Base-by-base conservation (phyloP, 2,797 vertebrate genomes). In the Cynopterus sphinx region DNA sequence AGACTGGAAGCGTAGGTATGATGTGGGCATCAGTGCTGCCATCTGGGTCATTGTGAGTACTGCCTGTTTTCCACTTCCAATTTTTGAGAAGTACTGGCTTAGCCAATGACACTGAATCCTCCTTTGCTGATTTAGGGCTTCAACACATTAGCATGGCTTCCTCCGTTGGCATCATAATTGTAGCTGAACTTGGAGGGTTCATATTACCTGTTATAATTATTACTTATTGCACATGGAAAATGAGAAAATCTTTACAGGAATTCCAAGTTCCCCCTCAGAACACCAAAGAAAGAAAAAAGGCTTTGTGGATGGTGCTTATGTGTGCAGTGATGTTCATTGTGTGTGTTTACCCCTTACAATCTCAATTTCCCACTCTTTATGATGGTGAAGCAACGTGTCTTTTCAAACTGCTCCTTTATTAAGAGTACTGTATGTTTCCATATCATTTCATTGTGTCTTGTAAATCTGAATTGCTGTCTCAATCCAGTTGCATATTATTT, bases 401-500 rank as follows among this genome's bases (percentile, higher is more conserved):
- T 99, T 70, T 97, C 96, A 0, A 75, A 99, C 97, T 99, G 99
- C 65, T 78, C 97, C 0, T 95, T 98, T 39, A 95, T 71, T 3
- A 94, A 96, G 73, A 91, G 95, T 0, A 98, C 99, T 1, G 91
- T 46, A 13, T 98, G 97, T 77, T 98, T 99, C 77, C 99, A 99
- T 70, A 99, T 99, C 0, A 97, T 99, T 63, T 99, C 99, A 55
- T 97, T 99, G 19, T 99, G 99, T 96, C 96, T 99, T 0, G 99
- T 99, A 0, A 99, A 99, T 96, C 95, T 99, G 21, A 99, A 99
- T 97, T 99, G 99, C 98, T 99, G 99, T 93, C 98, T 99, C 77
- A 99, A 99, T 97, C 99, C 99, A 0, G 97, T 99, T 39, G 98
- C 99, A 10, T 99, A 99, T 90, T 99, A 99, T 98, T 99, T 99